A percentile compares a stretch with the other conserved stretches of the same genome.
Evolutionary conservation across 2,797 vertebrate genomes (phyloP).

Genomic region (Chelon labrosus): DNA sequence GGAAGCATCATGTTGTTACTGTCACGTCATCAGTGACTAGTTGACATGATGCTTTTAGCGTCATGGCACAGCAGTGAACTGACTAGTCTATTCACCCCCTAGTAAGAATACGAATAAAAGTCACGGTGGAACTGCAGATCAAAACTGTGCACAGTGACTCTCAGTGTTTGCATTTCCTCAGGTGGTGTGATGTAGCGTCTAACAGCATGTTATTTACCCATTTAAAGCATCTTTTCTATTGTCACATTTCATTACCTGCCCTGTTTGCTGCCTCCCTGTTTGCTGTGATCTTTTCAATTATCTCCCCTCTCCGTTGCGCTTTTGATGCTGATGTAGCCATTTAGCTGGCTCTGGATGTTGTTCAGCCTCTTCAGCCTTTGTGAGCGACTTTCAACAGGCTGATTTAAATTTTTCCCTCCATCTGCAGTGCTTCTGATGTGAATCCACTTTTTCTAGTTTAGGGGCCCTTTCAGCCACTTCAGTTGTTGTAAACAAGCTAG

Average conservation of each 20-base stretch:
- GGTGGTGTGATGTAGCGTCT: not conserved
- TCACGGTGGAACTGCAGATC: too few relatives aligned
- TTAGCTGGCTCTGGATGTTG: slow-evolving; percentile 9
- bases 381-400: slow-evolving; percentile 37
- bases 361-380: slow-evolving; percentile 27
- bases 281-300: slow-evolving; percentile 31
- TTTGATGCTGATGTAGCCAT: slow-evolving; percentile 27
- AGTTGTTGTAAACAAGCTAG: slow-evolving; percentile 27
- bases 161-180: not conserved
- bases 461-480: slow-evolving; percentile 29
- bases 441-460: slow-evolving; percentile 5
- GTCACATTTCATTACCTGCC: slow-evolving; percentile 35
- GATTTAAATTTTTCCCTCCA: slow-evolving; percentile 11
- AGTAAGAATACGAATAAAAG: too few relatives aligned
- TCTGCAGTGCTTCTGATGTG: slow-evolving; percentile 35
- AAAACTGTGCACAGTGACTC: not conserved
- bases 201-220: slow-evolving; percentile 7
- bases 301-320: not conserved
- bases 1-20: too few relatives aligned
- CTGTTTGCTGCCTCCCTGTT: slow-evolving; percentile 6
- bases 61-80: too few relatives aligned
- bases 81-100: too few relatives aligned
- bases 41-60: too few relatives aligned
- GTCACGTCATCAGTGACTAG: too few relatives aligned
- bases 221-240: slow-evolving; percentile 7